Evolutionary conservation across 1,140 invertebrate species (phyloP), one percentile per base, ranked within the genome.

Genomic region (Cylas formicarius): DNA sequence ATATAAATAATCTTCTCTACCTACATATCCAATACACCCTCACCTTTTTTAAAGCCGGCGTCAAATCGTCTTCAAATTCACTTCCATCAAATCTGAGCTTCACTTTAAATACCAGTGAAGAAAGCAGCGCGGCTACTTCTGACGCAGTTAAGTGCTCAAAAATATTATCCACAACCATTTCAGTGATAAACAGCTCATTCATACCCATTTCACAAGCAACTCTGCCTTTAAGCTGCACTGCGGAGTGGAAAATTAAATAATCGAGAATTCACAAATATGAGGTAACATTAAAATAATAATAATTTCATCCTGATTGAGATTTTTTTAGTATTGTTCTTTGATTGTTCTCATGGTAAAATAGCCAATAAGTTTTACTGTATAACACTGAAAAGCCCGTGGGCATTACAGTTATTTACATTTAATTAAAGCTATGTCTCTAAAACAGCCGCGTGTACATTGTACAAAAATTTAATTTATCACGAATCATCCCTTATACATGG

Each of bases 131-230:
- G 2, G 92, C 93, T 33, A 99, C 95, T 69, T 97, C 92, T 1
- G 86, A 81, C 0, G 90, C 84, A 53, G 81, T 75, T 26, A 90
- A 76, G 56, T 89, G 80, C 0, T 82, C 85, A 33, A 99, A 78
- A 35, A 92, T 77, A 69, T 97, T 95, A 44, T 89, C 78, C 43
- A 97, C 81, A n/a, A 99, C 82, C 2, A 99, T 67, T 69, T 99
- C 96, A 0, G 94, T 97, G 31, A 99, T 85, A 14, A 99, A 75
- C 2, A 99, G 69, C 65, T 98, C 95, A 57, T 86, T 84, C 44
- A 84, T 92, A 11, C 90, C 89, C 81, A 99, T 97, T 66, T 94
- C 85, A 61, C 94, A 90, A 3, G 94, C 96, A 6, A 99, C 92
- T 44, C 86, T 74, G 8, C 94, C 94, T 72, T 97, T 96, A 23